Conservation (phyloP, 1,140 invertebrate species). For the Spodoptera frugiperda region DNA sequence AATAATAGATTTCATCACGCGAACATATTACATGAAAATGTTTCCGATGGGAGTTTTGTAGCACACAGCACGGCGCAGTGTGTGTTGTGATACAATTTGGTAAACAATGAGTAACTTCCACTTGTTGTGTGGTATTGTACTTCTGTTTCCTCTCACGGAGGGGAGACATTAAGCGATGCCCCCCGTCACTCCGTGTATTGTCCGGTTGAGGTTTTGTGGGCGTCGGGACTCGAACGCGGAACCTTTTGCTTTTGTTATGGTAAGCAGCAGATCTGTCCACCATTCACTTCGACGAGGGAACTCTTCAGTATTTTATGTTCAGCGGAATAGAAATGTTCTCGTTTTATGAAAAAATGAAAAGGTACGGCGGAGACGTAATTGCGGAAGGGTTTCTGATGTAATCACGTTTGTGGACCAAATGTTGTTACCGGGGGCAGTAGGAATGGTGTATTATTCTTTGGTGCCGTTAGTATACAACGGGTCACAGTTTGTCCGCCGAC, state of each 20-base stretch:
- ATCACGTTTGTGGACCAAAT: conserved; percentile 4
- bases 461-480: too few species aligned
- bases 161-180: conserved; percentile 8
- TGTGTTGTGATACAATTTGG: too few species aligned
- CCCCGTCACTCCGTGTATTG: conserved; percentile 27
- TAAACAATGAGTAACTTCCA: too few species aligned
- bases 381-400: conserved; percentile 36
- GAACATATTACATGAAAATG: too few species aligned
- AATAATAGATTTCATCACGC: too few species aligned
- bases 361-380: conserved; percentile 20
- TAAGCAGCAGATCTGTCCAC: conserved; percentile 35
- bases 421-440: conserved; percentile 13
- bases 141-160: neutral
- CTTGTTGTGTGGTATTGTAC: neutral
- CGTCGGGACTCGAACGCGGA: conserved; percentile 24
- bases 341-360: conserved; percentile 18
- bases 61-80: too few species aligned
- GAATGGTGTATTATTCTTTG: neutral
- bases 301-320: conserved; percentile 29
- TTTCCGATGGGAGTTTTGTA: too few species aligned
- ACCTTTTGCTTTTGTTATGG: conserved; percentile 43
- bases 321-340: conserved; percentile 25
- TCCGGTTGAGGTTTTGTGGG: conserved; percentile 22
- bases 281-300: conserved; percentile 22
- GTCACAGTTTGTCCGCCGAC: neutral